phyloP scores from a whole-genome alignment of 2,888 invertebrate genomes.

The Pyrocoelia pectoralis region DNA sequence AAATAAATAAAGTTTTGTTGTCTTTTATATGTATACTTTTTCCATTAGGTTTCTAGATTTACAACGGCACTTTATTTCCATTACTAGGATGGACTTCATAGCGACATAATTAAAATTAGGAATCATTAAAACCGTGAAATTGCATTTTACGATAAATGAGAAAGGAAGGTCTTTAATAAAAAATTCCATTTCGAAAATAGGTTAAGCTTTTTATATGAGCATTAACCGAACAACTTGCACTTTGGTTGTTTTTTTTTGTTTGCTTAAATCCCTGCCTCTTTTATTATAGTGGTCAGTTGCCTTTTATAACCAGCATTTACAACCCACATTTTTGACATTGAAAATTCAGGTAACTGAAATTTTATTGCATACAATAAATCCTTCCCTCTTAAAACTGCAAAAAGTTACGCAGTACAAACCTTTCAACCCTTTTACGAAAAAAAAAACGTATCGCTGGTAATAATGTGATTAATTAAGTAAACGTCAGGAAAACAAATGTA shows the following conservation, averaged over 20 bases:
- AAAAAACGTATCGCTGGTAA: not conserved
- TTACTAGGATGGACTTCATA: too few relatives aligned
- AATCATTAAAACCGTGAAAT: too few relatives aligned
- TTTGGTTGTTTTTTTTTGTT: not conserved
- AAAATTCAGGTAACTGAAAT: not conserved
- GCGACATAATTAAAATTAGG: too few relatives aligned
- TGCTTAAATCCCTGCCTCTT: not conserved
- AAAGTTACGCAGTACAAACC: not conserved
- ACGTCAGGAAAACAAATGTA: slow-evolving; percentile 2
- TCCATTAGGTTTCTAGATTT: too few relatives aligned
- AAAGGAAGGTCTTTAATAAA: too few relatives aligned
- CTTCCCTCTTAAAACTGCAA: not conserved
- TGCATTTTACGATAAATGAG: too few relatives aligned
- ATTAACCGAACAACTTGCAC: too few relatives aligned
- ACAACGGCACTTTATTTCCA: too few relatives aligned
- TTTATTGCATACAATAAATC: slow-evolving; percentile 4
- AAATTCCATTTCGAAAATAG: too few relatives aligned
- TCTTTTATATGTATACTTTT: too few relatives aligned
- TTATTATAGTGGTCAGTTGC: not conserved
- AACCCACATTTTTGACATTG: not conserved
- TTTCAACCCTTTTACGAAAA: not conserved
- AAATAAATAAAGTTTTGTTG: too few relatives aligned
- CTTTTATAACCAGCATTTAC: not conserved
- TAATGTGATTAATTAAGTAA: slow-evolving; percentile 9
- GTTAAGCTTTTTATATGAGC: too few relatives aligned